Conservation (phyloP, 2,888 invertebrate species). For the Oligia strigilis region DNA sequence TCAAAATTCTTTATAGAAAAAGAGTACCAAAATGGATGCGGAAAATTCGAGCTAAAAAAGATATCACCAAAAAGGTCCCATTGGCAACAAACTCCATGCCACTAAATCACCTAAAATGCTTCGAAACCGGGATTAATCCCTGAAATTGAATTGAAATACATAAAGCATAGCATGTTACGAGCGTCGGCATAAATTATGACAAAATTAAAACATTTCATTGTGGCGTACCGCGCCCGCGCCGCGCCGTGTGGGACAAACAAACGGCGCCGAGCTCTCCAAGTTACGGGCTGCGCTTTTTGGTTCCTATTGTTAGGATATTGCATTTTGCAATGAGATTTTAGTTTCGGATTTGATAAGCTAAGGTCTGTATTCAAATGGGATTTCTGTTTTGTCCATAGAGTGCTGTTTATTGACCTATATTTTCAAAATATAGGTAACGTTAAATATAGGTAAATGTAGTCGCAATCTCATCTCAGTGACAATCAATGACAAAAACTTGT, state of each 20-base stretch:
- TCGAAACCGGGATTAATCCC: slow-evolving; percentile 46
- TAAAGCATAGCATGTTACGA: slow-evolving; percentile 54
- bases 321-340: slow-evolving; percentile 16
- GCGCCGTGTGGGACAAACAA: slow-evolving; percentile 57
- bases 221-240: slow-evolving; percentile 37
- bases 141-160: slow-evolving; percentile 65
- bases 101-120: slow-evolving; percentile 56
- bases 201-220: slow-evolving; percentile 71
- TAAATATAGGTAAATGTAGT: neutral
- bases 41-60: neutral
- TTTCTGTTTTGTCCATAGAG: neutral
- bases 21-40: neutral
- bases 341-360: slow-evolving; percentile 21
- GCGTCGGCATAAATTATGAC: slow-evolving; percentile 67
- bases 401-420: neutral
- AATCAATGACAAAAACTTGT: neutral
- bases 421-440: neutral
- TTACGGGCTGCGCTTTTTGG: slow-evolving; percentile 50
- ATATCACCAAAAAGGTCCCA: slow-evolving; percentile 18
- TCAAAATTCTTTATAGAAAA: neutral
- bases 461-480: neutral
- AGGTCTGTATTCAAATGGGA: slow-evolving; percentile 6
- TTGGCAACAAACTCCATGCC: slow-evolving; percentile 6
- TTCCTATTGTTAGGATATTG: slow-evolving; percentile 30
- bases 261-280: slow-evolving; percentile 32